phyloP scores from a whole-genome alignment of 1,140 invertebrate species.

The Drosophila ananassae region DNA sequence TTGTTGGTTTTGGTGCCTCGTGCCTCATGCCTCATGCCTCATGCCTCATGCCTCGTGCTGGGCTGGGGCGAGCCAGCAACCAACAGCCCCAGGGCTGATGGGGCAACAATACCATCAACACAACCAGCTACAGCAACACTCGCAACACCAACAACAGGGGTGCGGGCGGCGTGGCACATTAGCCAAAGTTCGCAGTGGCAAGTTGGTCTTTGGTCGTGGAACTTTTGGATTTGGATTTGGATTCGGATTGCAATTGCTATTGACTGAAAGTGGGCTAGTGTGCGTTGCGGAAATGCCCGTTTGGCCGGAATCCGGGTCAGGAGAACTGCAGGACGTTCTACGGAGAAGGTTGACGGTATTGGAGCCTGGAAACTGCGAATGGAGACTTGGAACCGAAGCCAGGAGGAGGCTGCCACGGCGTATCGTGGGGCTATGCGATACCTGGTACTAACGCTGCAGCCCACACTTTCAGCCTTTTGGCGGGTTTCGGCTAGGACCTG shows the following conservation, averaged over 20 bases:
- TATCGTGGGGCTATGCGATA: too few relatives aligned
- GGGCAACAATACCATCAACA: conserved; percentile 17
- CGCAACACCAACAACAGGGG: conserved; percentile 10
- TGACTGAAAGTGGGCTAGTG: conserved; percentile 10
- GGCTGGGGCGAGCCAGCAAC: conserved; percentile 52
- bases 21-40: conserved; percentile 4
- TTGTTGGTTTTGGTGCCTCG: conserved; percentile 58
- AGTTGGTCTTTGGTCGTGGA: conserved; percentile 34
- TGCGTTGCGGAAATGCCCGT: not conserved
- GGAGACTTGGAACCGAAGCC: too few relatives aligned
- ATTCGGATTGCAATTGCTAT: conserved; percentile 41
- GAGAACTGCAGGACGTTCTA: not conserved
- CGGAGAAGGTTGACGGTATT: too few relatives aligned
- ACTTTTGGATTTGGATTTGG: conserved; percentile 9
- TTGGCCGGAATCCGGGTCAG: not conserved
- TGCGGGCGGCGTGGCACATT: conserved; percentile 52
- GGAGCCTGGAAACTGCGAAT: too few relatives aligned
- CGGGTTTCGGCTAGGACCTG: too few relatives aligned
- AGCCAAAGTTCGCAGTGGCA: conserved; percentile 46
- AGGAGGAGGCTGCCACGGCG: too few relatives aligned
- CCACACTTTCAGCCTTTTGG: too few relatives aligned
- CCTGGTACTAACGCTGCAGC: too few relatives aligned
- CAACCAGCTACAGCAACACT: conserved; percentile 7
- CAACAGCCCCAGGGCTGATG: conserved; percentile 44
- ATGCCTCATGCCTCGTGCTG: conserved; percentile 21